Base-by-base conservation (phyloP, 2,113 vertebrate species). In the Sturnira hondurensis region DNA sequence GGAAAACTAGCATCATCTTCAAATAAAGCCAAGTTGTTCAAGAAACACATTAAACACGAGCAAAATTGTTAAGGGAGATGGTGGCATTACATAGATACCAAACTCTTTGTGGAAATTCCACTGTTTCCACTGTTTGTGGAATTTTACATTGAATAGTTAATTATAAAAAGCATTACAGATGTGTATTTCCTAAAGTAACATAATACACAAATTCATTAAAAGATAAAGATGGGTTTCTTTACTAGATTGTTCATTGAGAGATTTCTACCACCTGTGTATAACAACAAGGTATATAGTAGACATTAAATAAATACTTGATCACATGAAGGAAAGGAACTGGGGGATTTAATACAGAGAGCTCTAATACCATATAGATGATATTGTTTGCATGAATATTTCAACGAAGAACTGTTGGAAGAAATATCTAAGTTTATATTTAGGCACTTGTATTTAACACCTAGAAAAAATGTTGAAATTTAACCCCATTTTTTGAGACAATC, bases 1-100 rank as follows among this genome's bases (percentile, higher is more conserved):
- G 22, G 24, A 58, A 94, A 94, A 80, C 65, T 9, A 89, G 0
- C 12, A 56, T 67, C 7, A 38, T 4, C 41, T 52, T 76, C 9
- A 43, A 56, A 47, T 84, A 22, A 83, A 91, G n/a, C 74, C 78
- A 95, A 91, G 33, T 9, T 94, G 38, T 71, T 94, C 41, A 83
- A 84, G 80, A 95, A 91, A 82, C 9, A 50, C 41, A 70, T 54
- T 54, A 91, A 50, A 89, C 65, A 24, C 5, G 84, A 56, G 76
- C 7, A 85, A 3, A 16, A 86, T 17, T 47, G 2, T 70, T 56
- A 86, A 89, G 4, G 4, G 22, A 68, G 13, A 33, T 86, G 4
- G 0, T 50, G 6, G 0, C 45, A 3, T 87, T 73, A 81, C 9
- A 14, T 56, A 41, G 52, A 82, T 7, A 61, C 0, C 4, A 92